These are phyloP conservation scores for Temnopleurus reevesii DNA, from an alignment of 53 echinoderm and acorn worm species.

Conservation along the genomic window DNA sequence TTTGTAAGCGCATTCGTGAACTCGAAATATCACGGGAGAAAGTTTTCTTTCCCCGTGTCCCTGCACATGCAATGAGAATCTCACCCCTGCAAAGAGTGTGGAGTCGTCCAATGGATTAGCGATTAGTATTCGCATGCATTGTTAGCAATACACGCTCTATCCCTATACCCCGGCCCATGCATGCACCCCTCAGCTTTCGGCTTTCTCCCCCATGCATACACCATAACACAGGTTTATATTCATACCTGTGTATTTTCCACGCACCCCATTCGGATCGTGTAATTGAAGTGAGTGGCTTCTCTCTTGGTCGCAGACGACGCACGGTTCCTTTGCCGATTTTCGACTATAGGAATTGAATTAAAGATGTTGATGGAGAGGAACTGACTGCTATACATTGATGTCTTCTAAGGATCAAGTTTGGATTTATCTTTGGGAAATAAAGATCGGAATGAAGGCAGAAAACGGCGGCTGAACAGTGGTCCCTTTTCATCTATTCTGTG, in stretches of 20 bases:
- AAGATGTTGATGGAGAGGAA: slow-evolving; percentile 8
- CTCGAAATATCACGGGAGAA: neutral
- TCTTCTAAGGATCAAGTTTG: slow-evolving; percentile 17
- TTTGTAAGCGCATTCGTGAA: too few species aligned
- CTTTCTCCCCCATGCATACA: neutral
- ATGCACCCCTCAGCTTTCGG: slow-evolving; percentile 6
- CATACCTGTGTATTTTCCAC: too few species aligned
- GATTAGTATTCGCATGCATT: slow-evolving; percentile 42
- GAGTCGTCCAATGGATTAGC: slow-evolving; percentile 42
- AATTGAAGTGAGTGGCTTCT: neutral
- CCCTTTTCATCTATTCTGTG: neutral
- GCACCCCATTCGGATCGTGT: neutral
- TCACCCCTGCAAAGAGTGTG: slow-evolving; percentile 15
- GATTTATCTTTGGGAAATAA: slow-evolving; percentile 38
- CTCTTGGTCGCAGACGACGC: neutral
- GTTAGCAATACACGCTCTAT: slow-evolving; percentile 40
- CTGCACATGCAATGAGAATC: neutral
- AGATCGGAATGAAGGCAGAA: neutral
- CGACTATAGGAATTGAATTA: neutral
- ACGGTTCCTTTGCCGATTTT: neutral
- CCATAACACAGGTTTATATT: neutral
- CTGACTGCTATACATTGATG: neutral
- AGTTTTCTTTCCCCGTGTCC: neutral
- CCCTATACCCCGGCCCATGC: neutral
- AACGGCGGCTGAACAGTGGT: neutral